Percentiles rank a stretch among this genome's conserved stretches.
Evolutionary conservation across 2,113 vertebrate genomes (phyloP).

Genomic region (Ammospiza nelsoni): DNA sequence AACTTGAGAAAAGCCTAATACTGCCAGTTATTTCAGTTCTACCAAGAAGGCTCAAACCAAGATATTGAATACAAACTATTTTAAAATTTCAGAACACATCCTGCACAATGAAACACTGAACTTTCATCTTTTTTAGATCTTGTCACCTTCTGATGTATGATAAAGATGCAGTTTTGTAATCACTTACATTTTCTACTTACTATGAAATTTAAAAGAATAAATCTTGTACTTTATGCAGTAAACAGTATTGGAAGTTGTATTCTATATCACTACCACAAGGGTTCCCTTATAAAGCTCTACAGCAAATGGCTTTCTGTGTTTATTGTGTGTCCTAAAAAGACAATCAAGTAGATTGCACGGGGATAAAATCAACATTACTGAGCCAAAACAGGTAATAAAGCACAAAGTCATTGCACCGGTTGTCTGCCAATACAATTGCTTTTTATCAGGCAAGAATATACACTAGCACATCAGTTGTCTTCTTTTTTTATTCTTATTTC

Average conservation of each 20-base stretch:
- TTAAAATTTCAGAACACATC: not conserved
- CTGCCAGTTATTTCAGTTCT: not conserved
- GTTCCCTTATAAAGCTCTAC: not conserved
- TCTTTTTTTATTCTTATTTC: not conserved
- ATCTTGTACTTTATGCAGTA: not conserved
- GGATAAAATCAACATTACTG: not conserved
- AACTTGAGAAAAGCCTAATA: not conserved
- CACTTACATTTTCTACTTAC: not conserved
- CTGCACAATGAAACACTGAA: not conserved
- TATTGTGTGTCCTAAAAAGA: not conserved
- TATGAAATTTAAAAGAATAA: not conserved
- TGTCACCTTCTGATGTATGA: not conserved
- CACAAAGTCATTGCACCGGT: not conserved
- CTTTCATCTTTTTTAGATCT: not conserved
- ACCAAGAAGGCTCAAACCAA: not conserved
- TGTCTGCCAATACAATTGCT: not conserved
- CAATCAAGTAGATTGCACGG: not conserved
- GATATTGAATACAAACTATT: rapidly evolving
- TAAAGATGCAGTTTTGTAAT: not conserved
- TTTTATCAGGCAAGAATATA: not conserved
- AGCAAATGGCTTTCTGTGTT: not conserved
- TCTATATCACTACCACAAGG: not conserved
- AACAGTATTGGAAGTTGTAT: not conserved
- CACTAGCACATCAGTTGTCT: not conserved
- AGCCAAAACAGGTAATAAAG: not conserved